phyloP scores from a whole-genome alignment of 92 coral and sea anemone species.

The Palythoa heliodiscus region DNA sequence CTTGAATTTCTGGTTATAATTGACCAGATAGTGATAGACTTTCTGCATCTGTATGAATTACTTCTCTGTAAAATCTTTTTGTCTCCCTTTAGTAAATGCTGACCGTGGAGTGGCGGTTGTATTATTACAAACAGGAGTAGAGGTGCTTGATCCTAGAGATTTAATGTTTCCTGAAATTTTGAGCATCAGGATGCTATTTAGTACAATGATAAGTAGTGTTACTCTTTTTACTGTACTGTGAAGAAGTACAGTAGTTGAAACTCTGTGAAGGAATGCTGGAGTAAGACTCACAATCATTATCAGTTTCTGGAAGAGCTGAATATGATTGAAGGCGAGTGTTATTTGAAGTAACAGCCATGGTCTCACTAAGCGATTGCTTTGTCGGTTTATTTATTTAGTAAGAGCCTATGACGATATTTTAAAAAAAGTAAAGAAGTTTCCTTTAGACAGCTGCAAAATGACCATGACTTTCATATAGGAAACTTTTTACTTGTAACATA shows the following conservation, averaged over 20 bases:
- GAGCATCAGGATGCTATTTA: background rate
- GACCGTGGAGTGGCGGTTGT: constrained; percentile 14
- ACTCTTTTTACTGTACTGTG: too few species aligned
- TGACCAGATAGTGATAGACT: background rate
- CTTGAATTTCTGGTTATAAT: background rate
- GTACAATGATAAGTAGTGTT: background rate
- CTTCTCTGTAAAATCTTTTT: background rate
- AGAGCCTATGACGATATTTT: too few species aligned
- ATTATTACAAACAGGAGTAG: background rate
- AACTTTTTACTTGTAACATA: too few species aligned
- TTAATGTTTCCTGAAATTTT: constrained; percentile 11
- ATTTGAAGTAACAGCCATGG: too few species aligned
- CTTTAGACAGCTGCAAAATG: background rate
- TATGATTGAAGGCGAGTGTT: constrained; percentile 10
- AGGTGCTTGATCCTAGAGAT: background rate
- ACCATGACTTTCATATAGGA: background rate
- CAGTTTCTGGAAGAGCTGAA: too few species aligned
- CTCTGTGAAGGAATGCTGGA: background rate
- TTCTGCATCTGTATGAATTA: background rate
- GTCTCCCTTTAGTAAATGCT: background rate
- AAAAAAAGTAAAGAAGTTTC: too few species aligned
- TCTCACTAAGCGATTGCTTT: too few species aligned
- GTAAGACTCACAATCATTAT: background rate
- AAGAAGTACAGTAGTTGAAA: constrained; percentile 6
- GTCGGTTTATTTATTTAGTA: too few species aligned